Evolutionary conservation across 2,797 vertebrate species (phyloP).

Genomic region (Macropodus opercularis): DNA sequence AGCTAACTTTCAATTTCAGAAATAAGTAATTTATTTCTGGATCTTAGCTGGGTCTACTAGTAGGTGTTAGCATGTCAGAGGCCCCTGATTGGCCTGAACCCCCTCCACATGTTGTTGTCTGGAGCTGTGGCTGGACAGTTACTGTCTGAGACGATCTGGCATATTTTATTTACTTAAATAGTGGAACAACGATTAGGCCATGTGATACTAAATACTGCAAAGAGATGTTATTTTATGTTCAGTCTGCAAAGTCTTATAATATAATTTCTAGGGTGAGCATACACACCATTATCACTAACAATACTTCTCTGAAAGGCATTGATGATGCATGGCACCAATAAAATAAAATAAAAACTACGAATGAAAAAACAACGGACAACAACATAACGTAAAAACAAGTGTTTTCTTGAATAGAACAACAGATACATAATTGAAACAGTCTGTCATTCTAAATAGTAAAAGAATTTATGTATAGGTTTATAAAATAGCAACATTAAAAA

Average conservation of each 20-base stretch:
- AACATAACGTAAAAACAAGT: constrained; percentile 52
- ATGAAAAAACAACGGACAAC: constrained; percentile 45
- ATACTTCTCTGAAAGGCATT: constrained; percentile 45
- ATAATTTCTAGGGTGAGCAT: constrained; percentile 5
- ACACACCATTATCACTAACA: constrained; percentile 23
- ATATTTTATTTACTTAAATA: too few relatives aligned
- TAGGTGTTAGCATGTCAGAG: neutral
- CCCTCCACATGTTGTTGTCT: constrained; percentile 1
- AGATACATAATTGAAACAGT: constrained; percentile 23
- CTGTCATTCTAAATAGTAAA: constrained; percentile 40
- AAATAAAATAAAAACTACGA: constrained; percentile 34
- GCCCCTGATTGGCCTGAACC: neutral
- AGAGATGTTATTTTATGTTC: constrained; percentile 24
- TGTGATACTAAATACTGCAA: constrained; percentile 5
- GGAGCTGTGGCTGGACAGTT: constrained; percentile 7
- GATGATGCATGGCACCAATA: constrained; percentile 74
- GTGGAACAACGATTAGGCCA: neutral
- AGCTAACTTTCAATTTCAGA: neutral
- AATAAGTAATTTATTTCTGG: constrained; percentile 3
- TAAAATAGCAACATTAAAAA: constrained; percentile 43
- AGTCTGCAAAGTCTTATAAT: constrained; percentile 32
- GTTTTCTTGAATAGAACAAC: constrained; percentile 45
- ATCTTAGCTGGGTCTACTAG: constrained; percentile 4
- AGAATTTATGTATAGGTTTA: constrained; percentile 26
- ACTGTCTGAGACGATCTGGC: too few relatives aligned